These are phyloP conservation scores for Oenanthe oenanthe DNA, from an alignment of 2,113 vertebrate genomes.

Conservation along the genomic window DNA sequence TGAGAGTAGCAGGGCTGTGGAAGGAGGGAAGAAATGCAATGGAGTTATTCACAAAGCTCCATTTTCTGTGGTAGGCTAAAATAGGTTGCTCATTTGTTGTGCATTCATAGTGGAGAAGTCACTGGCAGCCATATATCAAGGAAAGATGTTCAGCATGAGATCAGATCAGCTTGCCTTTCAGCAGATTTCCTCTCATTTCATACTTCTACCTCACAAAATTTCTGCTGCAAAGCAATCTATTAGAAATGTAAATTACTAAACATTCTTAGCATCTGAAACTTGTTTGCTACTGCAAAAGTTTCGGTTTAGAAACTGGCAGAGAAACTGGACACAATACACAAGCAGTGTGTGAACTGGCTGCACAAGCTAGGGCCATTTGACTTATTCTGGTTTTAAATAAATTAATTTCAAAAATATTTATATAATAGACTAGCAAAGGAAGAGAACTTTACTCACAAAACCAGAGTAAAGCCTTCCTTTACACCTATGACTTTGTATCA, in stretches of 20 bases:
- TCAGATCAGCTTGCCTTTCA: neutral
- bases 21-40: neutral
- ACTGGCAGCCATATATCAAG: neutral
- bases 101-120: neutral
- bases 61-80: neutral
- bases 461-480: neutral
- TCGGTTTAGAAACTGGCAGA: neutral
- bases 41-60: neutral
- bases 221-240: neutral
- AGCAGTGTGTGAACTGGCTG: neutral
- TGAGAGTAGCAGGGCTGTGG: neutral
- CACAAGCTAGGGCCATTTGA: neutral
- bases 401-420: neutral
- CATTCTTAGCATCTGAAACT: neutral
- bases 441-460: neutral
- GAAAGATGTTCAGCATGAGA: neutral
- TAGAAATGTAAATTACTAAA: neutral
- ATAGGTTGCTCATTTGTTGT: neutral
- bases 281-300: neutral
- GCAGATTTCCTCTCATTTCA: neutral
- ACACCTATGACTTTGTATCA: neutral
- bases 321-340: neutral
- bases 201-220: neutral
- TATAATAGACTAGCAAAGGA: neutral
- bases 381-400: neutral